These are phyloP conservation scores for Neostethus bicornis DNA, from an alignment of 2,797 vertebrate species.

Conservation along the genomic window DNA sequence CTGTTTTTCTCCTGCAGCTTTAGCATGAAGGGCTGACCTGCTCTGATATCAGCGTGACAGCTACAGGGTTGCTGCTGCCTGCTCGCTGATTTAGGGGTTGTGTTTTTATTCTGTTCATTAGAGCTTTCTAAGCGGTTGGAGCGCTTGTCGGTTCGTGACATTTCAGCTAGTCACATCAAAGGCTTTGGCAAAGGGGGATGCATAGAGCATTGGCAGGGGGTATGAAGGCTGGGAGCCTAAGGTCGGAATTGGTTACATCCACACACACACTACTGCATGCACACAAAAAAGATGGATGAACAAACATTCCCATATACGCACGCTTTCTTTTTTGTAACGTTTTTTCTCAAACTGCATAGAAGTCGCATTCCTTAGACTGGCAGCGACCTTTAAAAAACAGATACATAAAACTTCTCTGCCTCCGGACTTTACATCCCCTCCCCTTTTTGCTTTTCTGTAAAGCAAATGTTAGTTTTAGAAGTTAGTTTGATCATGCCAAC, in stretches of 20 bases:
- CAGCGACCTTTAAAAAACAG: constrained; percentile 57
- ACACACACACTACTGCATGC: background rate
- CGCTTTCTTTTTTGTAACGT: constrained; percentile 11
- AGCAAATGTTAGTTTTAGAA: constrained; percentile 80
- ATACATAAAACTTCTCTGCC: constrained; percentile 46
- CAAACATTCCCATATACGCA: constrained; percentile 22
- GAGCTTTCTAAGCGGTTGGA: constrained; percentile 61
- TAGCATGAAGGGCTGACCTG: constrained; percentile 41
- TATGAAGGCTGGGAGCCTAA: constrained; percentile 21
- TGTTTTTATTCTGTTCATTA: constrained; percentile 75
- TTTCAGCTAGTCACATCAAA: constrained; percentile 71
- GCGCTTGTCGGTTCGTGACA: constrained; percentile 69
- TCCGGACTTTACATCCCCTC: constrained; percentile 22
- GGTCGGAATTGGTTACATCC: constrained; percentile 25
- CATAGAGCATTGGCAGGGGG: constrained; percentile 53
- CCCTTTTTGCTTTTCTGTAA: constrained; percentile 31
- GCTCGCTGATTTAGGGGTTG: constrained; percentile 62
- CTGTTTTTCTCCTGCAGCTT: constrained; percentile 55
- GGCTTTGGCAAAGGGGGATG: constrained; percentile 37
- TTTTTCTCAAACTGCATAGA: constrained; percentile 15
- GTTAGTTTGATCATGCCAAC: constrained; percentile 70
- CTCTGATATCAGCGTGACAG: constrained; percentile 66
- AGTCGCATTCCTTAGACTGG: constrained; percentile 31
- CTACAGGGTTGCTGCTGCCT: constrained; percentile 60
- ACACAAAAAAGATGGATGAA: constrained; percentile 34